phyloP scores from a whole-genome alignment of 2,888 invertebrate genomes.

The Microdon myrmicae region DNA sequence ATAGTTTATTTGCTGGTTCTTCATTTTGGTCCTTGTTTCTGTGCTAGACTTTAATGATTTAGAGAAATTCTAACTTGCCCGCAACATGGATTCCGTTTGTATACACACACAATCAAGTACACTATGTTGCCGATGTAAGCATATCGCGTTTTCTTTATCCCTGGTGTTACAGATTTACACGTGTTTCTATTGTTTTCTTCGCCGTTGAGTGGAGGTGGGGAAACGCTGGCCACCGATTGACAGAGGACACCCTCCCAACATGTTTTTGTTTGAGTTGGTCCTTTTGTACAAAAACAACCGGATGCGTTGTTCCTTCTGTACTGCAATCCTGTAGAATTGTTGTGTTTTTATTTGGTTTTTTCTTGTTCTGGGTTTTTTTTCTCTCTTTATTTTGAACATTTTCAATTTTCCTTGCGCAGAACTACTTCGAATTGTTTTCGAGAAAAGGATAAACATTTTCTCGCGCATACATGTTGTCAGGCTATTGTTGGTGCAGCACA shows the following conservation, averaged over 20 bases:
- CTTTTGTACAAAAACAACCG: neutral
- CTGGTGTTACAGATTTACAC: slow-evolving; percentile 27
- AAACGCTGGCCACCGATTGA: too few relatives aligned
- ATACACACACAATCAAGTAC: slow-evolving; percentile 34
- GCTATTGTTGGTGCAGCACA: slow-evolving; percentile 4
- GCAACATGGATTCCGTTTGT: slow-evolving; percentile 43
- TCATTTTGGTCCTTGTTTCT: too few relatives aligned
- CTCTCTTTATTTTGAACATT: slow-evolving; percentile 10
- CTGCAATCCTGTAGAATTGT: slow-evolving; percentile 26
- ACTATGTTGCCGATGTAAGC: too few relatives aligned
- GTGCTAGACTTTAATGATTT: too few relatives aligned
- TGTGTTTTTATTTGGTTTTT: slow-evolving; percentile 22
- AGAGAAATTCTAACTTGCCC: too few relatives aligned
- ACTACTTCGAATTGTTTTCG: neutral
- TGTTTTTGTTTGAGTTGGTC: slow-evolving; percentile 20
- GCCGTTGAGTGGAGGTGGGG: neutral
- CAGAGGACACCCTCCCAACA: slow-evolving; percentile 9
- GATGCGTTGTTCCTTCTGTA: slow-evolving; percentile 6
- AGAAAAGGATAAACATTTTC: slow-evolving; percentile 10
- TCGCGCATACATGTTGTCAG: slow-evolving; percentile 5
- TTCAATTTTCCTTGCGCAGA: neutral
- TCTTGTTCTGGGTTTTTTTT: slow-evolving; percentile 3
- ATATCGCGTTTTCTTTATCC: slow-evolving; percentile 15
- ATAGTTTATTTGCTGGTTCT: too few relatives aligned
- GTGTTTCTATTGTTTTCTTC: slow-evolving; percentile 28